Evolutionary conservation across 2,888 invertebrate species (phyloP).

Genomic region (Hymenopus coronatus): DNA sequence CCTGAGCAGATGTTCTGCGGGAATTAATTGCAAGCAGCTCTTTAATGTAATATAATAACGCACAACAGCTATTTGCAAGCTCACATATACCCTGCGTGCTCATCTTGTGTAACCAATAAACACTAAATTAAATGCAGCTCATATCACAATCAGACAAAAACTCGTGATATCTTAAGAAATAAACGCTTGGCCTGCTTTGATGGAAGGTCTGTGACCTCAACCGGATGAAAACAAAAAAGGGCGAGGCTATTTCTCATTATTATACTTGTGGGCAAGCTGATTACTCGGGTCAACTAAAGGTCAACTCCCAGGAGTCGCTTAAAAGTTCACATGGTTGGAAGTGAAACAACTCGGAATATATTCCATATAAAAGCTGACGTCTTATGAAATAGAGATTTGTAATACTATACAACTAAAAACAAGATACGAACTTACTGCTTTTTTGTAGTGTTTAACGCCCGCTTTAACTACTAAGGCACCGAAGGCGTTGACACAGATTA

Average conservation of each 20-base stretch:
- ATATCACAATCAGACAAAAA: not conserved
- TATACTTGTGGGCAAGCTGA: no score
- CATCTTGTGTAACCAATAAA: not conserved
- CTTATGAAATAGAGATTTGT: no score
- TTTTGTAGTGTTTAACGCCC: no score
- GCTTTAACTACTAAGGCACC: no score
- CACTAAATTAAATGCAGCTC: not conserved
- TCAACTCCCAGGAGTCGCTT: no score
- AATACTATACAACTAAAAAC: no score
- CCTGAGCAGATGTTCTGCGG: not conserved
- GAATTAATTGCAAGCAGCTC: not conserved
- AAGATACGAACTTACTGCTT: no score
- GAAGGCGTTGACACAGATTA: no score
- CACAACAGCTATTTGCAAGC: not conserved
- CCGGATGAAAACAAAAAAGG: not conserved
- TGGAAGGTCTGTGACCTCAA: not conserved
- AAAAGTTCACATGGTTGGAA: no score
- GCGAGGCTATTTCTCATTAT: not conserved
- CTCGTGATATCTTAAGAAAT: not conserved
- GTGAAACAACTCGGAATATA: no score
- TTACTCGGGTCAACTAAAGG: no score
- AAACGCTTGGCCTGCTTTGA: not conserved
- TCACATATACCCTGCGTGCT: not conserved
- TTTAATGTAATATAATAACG: not conserved
- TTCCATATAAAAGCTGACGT: no score